Base-by-base conservation (phyloP, 1,140 invertebrate genomes). In the Pectinophora gossypiella region DNA sequence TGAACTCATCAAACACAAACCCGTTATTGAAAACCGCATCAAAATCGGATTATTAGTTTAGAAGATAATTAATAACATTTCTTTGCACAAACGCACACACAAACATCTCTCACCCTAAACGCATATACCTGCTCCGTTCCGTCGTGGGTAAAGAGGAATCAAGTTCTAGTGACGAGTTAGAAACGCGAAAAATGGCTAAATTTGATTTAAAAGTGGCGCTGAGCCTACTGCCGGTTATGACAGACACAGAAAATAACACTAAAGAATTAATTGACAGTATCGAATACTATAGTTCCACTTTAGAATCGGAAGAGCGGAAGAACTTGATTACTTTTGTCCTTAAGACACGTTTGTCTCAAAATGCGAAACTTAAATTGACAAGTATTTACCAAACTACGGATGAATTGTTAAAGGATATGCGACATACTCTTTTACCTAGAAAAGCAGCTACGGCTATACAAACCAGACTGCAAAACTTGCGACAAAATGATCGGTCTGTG, bases 331-430 rank as follows among this genome's bases (percentile, higher is more conserved):
- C 27, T 10, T 48, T 48, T 10, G 16, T 48, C 1, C 9, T 35
- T 13, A 48, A 48, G 10, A 48, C 13, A 5, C 6, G 46, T 1
- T n/a, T 48, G 12, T 32, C 15, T 10, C 22, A 13, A 18, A 12
- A 6, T 16, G 46, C 46, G 9, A 48, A 48, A 32, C 16, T 48
- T 7, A 48, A 12, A 35, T 16, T 48, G 32, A 32, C 6, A 2
- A n/a, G n/a, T 19, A 35, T 15, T 7, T 27, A 48, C 15, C 12
- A 12, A 7, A 35, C 13, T 10, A 23, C 32, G 3, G 27, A 6
- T n/a, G n/a, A 6, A 18, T 48, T 48, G 18, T 6, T 48, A 18
- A 16, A 48, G 15, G 46, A 48, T 3, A 48, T 48, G 46, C 27
- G 21, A 10, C 5, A 6, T 9, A 13, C 9, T 0, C 27, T 48